Evolutionary conservation across 2,113 vertebrate species (phyloP).

Genomic region (Anthoscopus minutus): DNA sequence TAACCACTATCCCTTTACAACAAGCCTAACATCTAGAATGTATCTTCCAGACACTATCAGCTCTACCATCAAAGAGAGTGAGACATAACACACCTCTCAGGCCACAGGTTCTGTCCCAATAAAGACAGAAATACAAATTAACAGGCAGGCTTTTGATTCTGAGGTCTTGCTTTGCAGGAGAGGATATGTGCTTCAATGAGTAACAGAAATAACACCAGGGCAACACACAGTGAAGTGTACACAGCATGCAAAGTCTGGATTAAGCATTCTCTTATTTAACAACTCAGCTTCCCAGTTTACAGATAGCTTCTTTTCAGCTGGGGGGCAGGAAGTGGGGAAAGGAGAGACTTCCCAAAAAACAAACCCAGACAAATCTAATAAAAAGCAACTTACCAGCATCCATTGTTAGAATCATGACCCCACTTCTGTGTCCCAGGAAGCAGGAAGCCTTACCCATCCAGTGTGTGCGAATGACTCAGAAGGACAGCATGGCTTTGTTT

Average conservation of each 20-base stretch:
- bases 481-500: constrained; percentile 65
- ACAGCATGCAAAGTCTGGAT: neutral
- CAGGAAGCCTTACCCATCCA: constrained; percentile 65
- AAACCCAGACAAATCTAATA: neutral
- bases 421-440: constrained; percentile 39
- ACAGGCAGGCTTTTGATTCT: neutral
- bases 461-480: constrained; percentile 51
- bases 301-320: neutral
- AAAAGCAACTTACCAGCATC: constrained; percentile 50
- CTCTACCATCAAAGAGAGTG: neutral
- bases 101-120: neutral
- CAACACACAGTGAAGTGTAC: neutral
- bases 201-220: neutral
- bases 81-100: neutral
- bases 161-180: neutral
- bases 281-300: neutral
- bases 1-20: neutral
- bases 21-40: neutral
- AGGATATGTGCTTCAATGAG: neutral
- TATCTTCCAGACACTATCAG: neutral
- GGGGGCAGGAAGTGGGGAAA: neutral
- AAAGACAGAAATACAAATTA: neutral
- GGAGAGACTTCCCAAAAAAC: neutral
- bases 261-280: neutral
- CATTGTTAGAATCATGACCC: constrained; percentile 69